Evolutionary conservation across 2,797 vertebrate species (phyloP).

Genomic region (Alosa sapidissima): DNA sequence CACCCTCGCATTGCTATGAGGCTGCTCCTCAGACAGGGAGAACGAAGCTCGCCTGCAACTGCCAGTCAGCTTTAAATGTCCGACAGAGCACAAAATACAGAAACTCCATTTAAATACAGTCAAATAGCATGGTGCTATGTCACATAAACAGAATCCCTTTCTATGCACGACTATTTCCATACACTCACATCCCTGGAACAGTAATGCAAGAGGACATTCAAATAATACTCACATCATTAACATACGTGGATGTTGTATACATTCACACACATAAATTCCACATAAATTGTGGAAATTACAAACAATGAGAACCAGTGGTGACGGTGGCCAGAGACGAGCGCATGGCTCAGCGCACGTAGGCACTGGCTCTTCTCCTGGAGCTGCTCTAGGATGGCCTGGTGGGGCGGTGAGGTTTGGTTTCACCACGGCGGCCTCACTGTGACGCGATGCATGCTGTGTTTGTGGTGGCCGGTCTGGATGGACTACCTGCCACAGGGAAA

Average conservation of each 20-base stretch:
- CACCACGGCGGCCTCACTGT: neutral
- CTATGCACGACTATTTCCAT: neutral
- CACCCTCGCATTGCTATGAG: neutral
- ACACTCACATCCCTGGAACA: neutral
- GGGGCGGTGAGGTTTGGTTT: neutral
- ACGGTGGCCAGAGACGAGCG: neutral
- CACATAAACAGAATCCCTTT: neutral
- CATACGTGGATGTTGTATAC: neutral
- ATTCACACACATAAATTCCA: neutral
- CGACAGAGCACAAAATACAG: neutral
- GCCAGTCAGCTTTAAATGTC: neutral
- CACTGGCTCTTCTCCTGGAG: neutral
- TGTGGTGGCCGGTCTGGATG: neutral
- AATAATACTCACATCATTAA: neutral
- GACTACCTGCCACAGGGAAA: neutral
- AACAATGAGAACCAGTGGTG: neutral
- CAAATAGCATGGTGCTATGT: neutral
- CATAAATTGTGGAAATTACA: neutral
- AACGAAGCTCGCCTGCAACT: neutral
- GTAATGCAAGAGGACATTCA: neutral
- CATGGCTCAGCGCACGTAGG: neutral
- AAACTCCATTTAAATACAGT: neutral
- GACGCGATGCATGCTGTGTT: neutral
- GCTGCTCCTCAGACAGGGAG: neutral
- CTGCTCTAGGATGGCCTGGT: neutral